phyloP scores from a whole-genome alignment of 2,113 vertebrate genomes.

The Sander vitreus region DNA sequence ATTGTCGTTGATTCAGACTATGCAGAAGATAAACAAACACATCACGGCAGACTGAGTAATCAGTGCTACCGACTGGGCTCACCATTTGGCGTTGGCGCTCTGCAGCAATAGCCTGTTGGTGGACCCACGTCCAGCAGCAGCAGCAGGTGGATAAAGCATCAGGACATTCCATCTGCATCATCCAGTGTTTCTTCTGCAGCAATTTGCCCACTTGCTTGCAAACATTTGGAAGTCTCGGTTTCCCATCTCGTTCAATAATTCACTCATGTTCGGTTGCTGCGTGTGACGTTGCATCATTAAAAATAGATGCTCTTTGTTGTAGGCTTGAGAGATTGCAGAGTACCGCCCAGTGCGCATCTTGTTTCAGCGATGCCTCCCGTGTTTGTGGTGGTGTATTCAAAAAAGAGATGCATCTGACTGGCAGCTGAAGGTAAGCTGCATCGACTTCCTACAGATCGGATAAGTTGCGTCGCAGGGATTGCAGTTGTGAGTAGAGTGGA shows the following conservation, averaged over 20 bases:
- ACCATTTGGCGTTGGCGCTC: constrained; percentile 18
- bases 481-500: background rate
- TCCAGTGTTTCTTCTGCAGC: constrained; percentile 1
- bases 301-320: constrained; percentile 76
- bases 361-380: background rate
- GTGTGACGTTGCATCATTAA: constrained; percentile 68
- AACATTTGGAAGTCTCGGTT: constrained; percentile 47
- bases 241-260: constrained; percentile 74
- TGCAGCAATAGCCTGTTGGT: background rate
- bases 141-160: constrained; percentile 47
- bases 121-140: background rate
- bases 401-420: background rate
- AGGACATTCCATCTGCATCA: constrained; percentile 7
- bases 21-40: constrained; percentile 4
- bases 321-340: constrained; percentile 48
- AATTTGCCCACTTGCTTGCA: constrained; percentile 13
- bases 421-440: constrained; percentile 49
- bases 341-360: constrained; percentile 15
- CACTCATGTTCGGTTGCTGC: constrained; percentile 61
- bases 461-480: constrained; percentile 2
- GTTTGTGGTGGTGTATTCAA: background rate
- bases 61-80: constrained; percentile 24
- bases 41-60: constrained; percentile 23
- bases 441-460: background rate
- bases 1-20: no score